phyloP scores from a whole-genome alignment of 2,113 vertebrate genomes.

The Eleginops maclovinus region DNA sequence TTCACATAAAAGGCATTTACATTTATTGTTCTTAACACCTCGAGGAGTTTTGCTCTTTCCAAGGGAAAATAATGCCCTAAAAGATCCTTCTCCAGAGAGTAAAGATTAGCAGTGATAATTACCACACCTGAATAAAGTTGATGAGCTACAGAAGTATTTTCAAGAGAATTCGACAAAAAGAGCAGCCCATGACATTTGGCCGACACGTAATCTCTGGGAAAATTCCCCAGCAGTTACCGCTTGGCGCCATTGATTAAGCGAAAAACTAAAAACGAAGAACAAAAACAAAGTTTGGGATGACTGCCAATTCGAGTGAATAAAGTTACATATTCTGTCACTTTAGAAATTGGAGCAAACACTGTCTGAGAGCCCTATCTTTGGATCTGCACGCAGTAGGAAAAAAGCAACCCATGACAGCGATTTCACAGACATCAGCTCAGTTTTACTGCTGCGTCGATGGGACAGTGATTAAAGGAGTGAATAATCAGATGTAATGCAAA shows the following conservation, averaged over 20 bases:
- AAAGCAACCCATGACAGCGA: constrained; percentile 7
- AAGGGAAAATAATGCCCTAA: constrained; percentile 6
- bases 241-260: constrained; percentile 11
- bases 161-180: not conserved
- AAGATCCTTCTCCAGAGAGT: constrained; percentile 3
- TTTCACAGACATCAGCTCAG: constrained; percentile 41
- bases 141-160: not conserved
- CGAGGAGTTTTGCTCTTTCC: constrained; percentile 14
- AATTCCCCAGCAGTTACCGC: constrained; percentile 43
- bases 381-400: not conserved
- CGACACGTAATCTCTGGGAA: constrained; percentile 47
- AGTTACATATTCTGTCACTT: constrained; percentile 32
- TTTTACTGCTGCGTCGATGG: constrained; percentile 12
- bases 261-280: not conserved
- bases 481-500: constrained; percentile 57
- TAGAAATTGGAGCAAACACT: constrained; percentile 1
- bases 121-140: constrained; percentile 7
- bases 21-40: constrained; percentile 47
- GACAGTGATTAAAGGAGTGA: constrained; percentile 51
- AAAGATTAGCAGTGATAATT: not conserved
- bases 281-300: constrained; percentile 34
- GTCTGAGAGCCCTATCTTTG: constrained; percentile 26
- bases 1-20: constrained; percentile 36
- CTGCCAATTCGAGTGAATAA: constrained; percentile 17
- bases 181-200: constrained; percentile 17